A percentile compares a stretch with the other conserved stretches of the same genome.
Evolutionary conservation across 1,140 invertebrate species (phyloP).

Genomic region (Spodoptera litura): DNA sequence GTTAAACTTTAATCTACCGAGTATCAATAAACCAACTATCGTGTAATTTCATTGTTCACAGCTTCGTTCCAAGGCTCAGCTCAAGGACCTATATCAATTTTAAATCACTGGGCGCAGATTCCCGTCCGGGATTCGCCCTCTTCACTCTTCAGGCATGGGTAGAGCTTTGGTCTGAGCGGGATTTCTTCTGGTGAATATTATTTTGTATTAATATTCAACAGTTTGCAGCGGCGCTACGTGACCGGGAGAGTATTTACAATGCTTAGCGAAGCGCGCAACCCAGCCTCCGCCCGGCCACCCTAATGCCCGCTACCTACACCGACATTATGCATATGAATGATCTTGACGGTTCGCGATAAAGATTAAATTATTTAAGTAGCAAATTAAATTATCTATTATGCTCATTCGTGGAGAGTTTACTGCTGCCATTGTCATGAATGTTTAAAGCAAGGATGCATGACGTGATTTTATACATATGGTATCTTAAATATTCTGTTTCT

Average conservation of each 20-base stretch:
- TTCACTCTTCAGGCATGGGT: conserved; percentile 45
- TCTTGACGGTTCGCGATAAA: conserved; percentile 47
- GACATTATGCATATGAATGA: conserved; percentile 65
- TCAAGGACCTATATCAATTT: conserved; percentile 14
- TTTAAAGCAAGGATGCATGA: neutral
- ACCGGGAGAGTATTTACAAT: conserved; percentile 80
- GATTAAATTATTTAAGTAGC: conserved; percentile 45
- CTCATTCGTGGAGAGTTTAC: neutral
- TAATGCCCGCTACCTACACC: conserved; percentile 45
- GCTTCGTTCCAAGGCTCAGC: neutral
- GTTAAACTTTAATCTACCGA: too few species aligned
- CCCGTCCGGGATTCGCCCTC: conserved; percentile 51
- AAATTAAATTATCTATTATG: conserved; percentile 26
- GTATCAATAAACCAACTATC: too few species aligned
- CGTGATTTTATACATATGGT: too few species aligned
- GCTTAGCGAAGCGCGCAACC: conserved; percentile 72
- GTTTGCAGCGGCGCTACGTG: conserved; percentile 75
- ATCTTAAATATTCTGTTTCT: too few species aligned
- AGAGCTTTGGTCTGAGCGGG: conserved; percentile 56
- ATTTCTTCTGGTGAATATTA: conserved; percentile 73
- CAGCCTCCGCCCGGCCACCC: conserved; percentile 56
- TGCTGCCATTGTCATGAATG: neutral
- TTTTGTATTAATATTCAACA: conserved; percentile 83
- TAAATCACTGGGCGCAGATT: conserved; percentile 34
- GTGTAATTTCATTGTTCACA: conserved; percentile 10